Evolutionary conservation across 2,888 invertebrate genomes (phyloP).

Genomic region (Blomia tropicalis): DNA sequence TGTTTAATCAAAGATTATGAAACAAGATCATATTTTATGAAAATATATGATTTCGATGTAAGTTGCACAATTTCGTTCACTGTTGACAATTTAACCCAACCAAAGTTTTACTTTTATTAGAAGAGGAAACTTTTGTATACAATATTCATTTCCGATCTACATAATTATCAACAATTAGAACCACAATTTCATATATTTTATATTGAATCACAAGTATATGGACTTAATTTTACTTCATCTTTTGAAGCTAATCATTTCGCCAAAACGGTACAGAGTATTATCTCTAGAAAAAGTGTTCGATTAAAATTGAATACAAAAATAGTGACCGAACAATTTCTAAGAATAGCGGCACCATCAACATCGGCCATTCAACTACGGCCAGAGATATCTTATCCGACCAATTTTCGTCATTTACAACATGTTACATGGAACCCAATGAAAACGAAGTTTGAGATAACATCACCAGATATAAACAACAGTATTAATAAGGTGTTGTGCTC

Average conservation of each 20-base stretch:
- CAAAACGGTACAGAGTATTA: not conserved
- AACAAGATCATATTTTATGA: not conserved
- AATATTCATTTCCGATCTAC: no score
- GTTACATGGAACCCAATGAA: not conserved
- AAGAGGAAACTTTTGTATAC: no score
- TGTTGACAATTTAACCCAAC: no score
- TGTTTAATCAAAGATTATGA: conserved; percentile 3
- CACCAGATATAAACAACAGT: no score
- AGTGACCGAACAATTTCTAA: not conserved
- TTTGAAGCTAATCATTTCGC: not conserved
- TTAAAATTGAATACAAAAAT: not conserved
- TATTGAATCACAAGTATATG: not conserved
- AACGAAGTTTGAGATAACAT: not conserved
- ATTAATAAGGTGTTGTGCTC: no score
- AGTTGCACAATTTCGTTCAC: no score
- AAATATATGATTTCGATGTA: not conserved
- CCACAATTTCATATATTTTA: no score
- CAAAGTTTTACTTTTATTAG: no score
- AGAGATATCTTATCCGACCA: not conserved
- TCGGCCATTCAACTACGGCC: no score
- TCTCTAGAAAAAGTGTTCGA: not conserved
- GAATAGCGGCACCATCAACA: no score
- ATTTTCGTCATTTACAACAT: not conserved
- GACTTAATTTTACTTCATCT: not conserved
- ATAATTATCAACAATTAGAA: no score